Evolutionary conservation across 2,113 vertebrate genomes (phyloP).

Genomic region (Rhodinocichla rosea): DNA sequence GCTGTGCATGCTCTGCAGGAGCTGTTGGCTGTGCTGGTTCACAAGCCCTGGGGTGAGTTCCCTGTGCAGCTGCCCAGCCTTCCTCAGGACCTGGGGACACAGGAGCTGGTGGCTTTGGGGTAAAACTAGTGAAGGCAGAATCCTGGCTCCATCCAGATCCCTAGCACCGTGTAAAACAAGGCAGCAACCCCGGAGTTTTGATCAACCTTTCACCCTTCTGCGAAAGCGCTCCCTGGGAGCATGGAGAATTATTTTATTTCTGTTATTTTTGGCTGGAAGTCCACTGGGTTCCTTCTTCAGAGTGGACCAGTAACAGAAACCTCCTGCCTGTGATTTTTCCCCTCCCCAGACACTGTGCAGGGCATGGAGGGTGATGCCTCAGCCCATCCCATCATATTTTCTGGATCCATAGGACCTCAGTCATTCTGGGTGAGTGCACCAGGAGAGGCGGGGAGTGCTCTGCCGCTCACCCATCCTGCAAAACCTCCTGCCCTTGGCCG

Average conservation of each 20-base stretch:
- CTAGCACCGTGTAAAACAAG: neutral
- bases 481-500: neutral
- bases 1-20: neutral
- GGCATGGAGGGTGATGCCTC: neutral
- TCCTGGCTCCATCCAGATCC: neutral
- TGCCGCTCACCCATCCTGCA: neutral
- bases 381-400: neutral
- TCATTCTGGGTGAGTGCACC: accelerated
- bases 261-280: neutral
- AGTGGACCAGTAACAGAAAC: neutral
- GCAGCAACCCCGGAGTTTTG: neutral
- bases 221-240: neutral
- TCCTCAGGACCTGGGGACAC: neutral
- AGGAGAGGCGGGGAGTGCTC: neutral
- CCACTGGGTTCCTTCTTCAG: neutral
- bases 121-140: neutral
- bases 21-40: accelerated
- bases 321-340: neutral
- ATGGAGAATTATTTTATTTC: neutral
- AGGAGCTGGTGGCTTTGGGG: neutral
- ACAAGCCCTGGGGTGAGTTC: neutral
- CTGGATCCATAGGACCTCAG: accelerated
- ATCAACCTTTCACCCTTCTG: neutral
- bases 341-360: neutral
- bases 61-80: neutral